These are phyloP conservation scores for Theretra japonica DNA, from an alignment of 2,888 invertebrate species.

Conservation along the genomic window DNA sequence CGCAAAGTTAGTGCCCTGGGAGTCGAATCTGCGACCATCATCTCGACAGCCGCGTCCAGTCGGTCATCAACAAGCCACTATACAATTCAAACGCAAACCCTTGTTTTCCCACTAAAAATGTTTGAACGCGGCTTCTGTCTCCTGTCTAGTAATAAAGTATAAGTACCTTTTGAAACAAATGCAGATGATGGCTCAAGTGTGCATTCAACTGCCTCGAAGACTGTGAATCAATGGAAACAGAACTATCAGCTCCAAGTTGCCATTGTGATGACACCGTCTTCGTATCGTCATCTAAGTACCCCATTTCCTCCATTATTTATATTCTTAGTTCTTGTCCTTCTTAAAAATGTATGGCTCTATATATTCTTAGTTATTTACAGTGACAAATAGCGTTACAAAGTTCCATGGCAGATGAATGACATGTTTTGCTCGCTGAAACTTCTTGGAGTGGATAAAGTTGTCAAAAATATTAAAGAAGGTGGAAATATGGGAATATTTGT, in stretches of 20 bases:
- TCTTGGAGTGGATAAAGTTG: background rate
- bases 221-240: slow-evolving; percentile 17
- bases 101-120: no score
- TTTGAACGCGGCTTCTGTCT: no score
- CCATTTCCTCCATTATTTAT: slow-evolving; percentile 35
- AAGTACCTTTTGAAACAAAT: slow-evolving; percentile 35
- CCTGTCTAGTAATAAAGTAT: no score
- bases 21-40: no score
- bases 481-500: background rate
- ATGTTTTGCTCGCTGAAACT: background rate
- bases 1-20: no score
- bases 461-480: background rate
- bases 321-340: background rate
- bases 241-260: slow-evolving; percentile 26
- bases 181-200: slow-evolving; percentile 34
- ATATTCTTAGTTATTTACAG: background rate
- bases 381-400: slow-evolving; percentile 2
- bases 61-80: no score
- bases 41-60: no score
- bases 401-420: slow-evolving; percentile 13
- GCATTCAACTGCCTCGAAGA: slow-evolving; percentile 32
- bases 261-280: slow-evolving; percentile 29
- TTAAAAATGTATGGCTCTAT: no score
- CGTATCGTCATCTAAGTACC: slow-evolving; percentile 21
- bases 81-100: no score